Evolutionary conservation across 1,140 invertebrate genomes (phyloP), one percentile per base, ranked within the genome.

Genomic region (Panonychus citri): DNA sequence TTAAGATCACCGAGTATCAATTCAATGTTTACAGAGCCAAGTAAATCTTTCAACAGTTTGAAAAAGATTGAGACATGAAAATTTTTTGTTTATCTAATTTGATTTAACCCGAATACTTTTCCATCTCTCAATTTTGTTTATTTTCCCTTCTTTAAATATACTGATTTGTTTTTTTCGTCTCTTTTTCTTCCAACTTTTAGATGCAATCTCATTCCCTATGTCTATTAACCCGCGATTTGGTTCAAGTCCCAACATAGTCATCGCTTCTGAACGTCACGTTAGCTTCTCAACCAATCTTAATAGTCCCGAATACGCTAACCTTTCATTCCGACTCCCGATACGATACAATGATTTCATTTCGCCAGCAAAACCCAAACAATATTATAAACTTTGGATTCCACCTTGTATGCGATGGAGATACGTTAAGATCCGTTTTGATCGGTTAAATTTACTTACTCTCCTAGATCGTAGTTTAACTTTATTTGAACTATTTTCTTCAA

Each of bases 381-480:
- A 84, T 70, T 90, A 90, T 68, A 86, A 85, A 64, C 82, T 86
- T 64, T 78, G 79, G 66, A 68, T 86, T 21, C 77, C 81, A 5
- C 81, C 79, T 58, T 79, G 78, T 62, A 62, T 42, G 8, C 61
- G 42, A 66, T 63, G 59, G 30, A 62, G 64, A 58, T 61, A 54
- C 50, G 46, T 76, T 1, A 74, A 75, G 62, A 68, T 94, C 2
- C 78, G 81, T 28, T 87, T 96, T 74, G 90, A 97, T 71, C 76
- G 93, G 49, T 72, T 97, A 46, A 81, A 87, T 58, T 70, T 98
- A 13, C 74, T 95, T 65, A 88, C 91, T 0, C 70, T 97, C 0
- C 77, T 98, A 56, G 94, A 99, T 70, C 71, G 86, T 48, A 96
- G 95, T 69, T 68, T 85, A 21, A 85, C 84, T 10, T 74, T 83